Evolutionary conservation across 2,113 vertebrate genomes (phyloP).

Genomic region (Campylomormyrus numenius): DNA sequence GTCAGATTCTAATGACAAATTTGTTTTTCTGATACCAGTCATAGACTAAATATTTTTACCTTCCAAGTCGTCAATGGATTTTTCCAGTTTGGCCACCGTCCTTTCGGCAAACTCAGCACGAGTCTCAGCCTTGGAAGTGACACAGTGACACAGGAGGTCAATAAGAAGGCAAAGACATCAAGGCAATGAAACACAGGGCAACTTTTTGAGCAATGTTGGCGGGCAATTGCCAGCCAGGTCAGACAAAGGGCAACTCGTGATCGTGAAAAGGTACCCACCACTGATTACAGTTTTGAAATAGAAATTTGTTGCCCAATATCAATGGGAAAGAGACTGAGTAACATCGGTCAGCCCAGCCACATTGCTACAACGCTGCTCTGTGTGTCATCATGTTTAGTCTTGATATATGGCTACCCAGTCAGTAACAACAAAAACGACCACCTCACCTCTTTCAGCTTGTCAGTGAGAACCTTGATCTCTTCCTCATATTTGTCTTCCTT

Average conservation of each 20-base stretch:
- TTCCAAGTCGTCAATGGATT: slow-evolving; percentile 97
- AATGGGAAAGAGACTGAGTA: background rate
- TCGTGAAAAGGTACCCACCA: background rate
- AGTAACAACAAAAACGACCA: background rate
- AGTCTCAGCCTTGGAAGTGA: slow-evolving; percentile 81
- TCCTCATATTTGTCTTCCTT: slow-evolving; percentile 99
- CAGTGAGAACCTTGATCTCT: slow-evolving; percentile 93
- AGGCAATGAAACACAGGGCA: background rate
- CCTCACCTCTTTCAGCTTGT: slow-evolving; percentile 95
- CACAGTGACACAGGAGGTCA: slow-evolving; percentile 3
- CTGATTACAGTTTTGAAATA: background rate
- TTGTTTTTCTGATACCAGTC: background rate
- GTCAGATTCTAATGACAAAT: background rate
- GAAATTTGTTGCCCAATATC: background rate
- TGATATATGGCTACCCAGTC: background rate
- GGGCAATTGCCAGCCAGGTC: background rate
- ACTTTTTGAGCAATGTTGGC: background rate
- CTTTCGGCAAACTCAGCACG: slow-evolving; percentile 96
- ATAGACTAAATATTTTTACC: slow-evolving; percentile 52
- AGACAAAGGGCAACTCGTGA: background rate
- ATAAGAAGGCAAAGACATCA: background rate
- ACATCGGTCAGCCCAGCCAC: background rate
- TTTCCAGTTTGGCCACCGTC: slow-evolving; percentile 96
- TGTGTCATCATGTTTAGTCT: background rate
- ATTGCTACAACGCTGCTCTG: background rate